These are phyloP conservation scores for Aporophyla lueneburgensis DNA, from an alignment of 2,888 invertebrate species.

Conservation along the genomic window DNA sequence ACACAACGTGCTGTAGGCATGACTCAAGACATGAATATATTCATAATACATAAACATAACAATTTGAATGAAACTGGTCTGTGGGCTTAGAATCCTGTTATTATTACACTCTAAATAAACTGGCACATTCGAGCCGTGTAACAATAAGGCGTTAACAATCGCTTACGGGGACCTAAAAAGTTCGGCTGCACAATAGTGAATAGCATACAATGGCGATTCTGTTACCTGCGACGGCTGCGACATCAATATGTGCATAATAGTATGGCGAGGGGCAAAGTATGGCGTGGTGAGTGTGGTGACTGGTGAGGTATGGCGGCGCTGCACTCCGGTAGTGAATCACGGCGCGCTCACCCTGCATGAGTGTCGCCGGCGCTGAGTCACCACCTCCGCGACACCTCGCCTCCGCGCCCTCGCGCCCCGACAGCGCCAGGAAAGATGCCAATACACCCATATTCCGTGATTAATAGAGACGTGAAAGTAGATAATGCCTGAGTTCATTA, in stretches of 20 bases:
- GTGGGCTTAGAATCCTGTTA: slow-evolving; percentile 78
- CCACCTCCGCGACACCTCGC: slow-evolving; percentile 35
- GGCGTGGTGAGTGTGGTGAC: slow-evolving; percentile 17
- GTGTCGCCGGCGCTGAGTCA: slow-evolving; percentile 72
- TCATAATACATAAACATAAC: slow-evolving; percentile 55
- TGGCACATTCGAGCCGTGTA: slow-evolving; percentile 76
- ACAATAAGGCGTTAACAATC: slow-evolving; percentile 88
- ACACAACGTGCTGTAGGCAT: slow-evolving; percentile 45
- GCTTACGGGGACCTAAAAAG: slow-evolving; percentile 85
- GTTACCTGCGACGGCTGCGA: slow-evolving; percentile 88
- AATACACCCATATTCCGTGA: slow-evolving; percentile 80
- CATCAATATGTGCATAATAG: slow-evolving; percentile 89
- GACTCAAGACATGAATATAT: slow-evolving; percentile 62
- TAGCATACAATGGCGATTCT: slow-evolving; percentile 88
- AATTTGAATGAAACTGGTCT: slow-evolving; percentile 66
- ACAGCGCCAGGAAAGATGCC: slow-evolving; percentile 68
- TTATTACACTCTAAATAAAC: slow-evolving; percentile 83
- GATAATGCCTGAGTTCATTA: slow-evolving; percentile 73
- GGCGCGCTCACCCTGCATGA: slow-evolving; percentile 77
- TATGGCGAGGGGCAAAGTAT: slow-evolving; percentile 72
- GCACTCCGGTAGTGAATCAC: slow-evolving; percentile 80
- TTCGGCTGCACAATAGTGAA: slow-evolving; percentile 87
- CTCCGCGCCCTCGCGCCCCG: slow-evolving; percentile 1
- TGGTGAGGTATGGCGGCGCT: slow-evolving; percentile 26
- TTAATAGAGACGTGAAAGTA: slow-evolving; percentile 79